phyloP scores from a whole-genome alignment of 2,888 invertebrate genomes.

The Orthosia gothica region DNA sequence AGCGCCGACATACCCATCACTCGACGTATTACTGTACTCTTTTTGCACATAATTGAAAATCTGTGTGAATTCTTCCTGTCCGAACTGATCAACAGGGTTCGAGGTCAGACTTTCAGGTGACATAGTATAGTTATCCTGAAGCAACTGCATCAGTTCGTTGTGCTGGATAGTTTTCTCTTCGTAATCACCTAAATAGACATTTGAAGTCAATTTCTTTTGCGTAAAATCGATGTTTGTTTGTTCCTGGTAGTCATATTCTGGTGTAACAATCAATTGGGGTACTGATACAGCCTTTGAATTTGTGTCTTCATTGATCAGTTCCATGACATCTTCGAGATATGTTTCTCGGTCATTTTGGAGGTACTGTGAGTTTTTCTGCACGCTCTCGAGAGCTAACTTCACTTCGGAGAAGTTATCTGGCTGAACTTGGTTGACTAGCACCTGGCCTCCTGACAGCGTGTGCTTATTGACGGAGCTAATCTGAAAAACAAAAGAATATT shows the following conservation, averaged over 20 bases:
- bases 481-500: conserved; percentile 69
- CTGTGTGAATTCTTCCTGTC: conserved; percentile 60
- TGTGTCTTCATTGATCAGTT: conserved; percentile 74
- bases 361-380: conserved; percentile 73
- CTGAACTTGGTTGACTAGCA: conserved; percentile 76
- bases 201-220: conserved; percentile 6
- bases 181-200: not conserved
- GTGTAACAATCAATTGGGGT: not conserved
- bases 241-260: conserved; percentile 16
- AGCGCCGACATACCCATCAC: conserved; percentile 31
- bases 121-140: conserved; percentile 43
- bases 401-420: conserved; percentile 74
- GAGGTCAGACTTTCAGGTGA: conserved; percentile 37
- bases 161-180: conserved; percentile 44
- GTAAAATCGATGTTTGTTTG: conserved; percentile 6
- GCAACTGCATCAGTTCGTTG: conserved; percentile 55
- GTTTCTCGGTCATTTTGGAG: conserved; percentile 73
- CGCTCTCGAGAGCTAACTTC: conserved; percentile 75
- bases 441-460: conserved; percentile 82
- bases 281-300: conserved; percentile 18
- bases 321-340: conserved; percentile 75
- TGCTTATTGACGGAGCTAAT: conserved; percentile 81
- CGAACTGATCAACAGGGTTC: conserved; percentile 30
- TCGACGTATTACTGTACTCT: conserved; percentile 41
- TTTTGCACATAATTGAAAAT: conserved; percentile 55